These are phyloP conservation scores for Netelia melanura DNA, from an alignment of 2,888 invertebrate genomes.

Conservation along the genomic window DNA sequence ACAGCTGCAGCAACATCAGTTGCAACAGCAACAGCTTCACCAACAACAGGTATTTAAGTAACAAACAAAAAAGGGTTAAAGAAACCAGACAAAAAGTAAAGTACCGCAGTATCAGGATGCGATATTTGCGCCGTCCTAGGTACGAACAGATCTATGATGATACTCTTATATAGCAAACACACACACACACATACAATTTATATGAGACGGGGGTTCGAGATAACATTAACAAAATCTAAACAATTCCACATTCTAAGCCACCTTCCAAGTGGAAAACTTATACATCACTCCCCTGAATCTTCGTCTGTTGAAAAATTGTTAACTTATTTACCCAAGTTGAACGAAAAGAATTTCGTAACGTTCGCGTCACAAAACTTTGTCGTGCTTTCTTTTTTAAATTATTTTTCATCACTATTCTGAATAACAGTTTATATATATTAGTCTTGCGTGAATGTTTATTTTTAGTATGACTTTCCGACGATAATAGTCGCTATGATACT, in stretches of 20 bases:
- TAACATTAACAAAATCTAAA: slow-evolving; percentile 38
- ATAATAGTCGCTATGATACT: slow-evolving; percentile 66
- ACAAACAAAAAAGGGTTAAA: slow-evolving; percentile 54
- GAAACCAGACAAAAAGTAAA: slow-evolving; percentile 8
- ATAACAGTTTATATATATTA: slow-evolving; percentile 30
- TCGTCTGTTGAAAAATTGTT: slow-evolving; percentile 54
- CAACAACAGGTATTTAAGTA: slow-evolving; percentile 87
- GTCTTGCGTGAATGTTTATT: slow-evolving; percentile 56
- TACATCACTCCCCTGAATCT: slow-evolving; percentile 39
- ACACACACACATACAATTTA: slow-evolving; percentile 41
- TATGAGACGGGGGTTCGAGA: slow-evolving; percentile 50
- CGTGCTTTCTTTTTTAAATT: not conserved
- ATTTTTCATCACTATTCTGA: slow-evolving; percentile 31
- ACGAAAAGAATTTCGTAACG: slow-evolving; percentile 33
- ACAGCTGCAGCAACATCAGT: slow-evolving; percentile 85
- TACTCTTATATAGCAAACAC: slow-evolving; percentile 18
- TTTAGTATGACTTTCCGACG: slow-evolving; percentile 52
- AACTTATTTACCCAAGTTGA: slow-evolving; percentile 57
- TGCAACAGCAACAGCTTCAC: slow-evolving; percentile 86
- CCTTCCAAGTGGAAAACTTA: slow-evolving; percentile 16
- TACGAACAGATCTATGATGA: slow-evolving; percentile 37
- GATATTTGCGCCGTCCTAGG: slow-evolving; percentile 31
- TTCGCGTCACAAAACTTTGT: slow-evolving; percentile 32
- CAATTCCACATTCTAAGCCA: slow-evolving; percentile 20
- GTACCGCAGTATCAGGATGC: slow-evolving; percentile 32